These are phyloP conservation scores for Paguma larvata DNA, from an alignment of 2,797 vertebrate species.

Conservation along the genomic window DNA sequence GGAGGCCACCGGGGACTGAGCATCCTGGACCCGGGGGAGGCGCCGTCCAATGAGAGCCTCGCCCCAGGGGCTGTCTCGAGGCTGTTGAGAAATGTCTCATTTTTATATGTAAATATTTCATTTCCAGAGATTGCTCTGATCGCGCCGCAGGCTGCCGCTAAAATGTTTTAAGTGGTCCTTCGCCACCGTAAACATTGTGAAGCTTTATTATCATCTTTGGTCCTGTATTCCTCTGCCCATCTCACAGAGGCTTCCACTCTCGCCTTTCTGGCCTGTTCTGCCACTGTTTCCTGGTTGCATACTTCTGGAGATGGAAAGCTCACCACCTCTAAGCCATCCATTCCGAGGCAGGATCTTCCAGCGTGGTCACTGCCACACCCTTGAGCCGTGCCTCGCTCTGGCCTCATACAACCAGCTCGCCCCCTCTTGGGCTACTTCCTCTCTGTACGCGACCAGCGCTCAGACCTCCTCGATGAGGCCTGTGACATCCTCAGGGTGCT, in stretches of 20 bases:
- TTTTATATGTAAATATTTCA: constrained; percentile 88
- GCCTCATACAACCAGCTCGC: background rate
- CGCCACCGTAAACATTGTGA: constrained; percentile 71
- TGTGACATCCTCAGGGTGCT: background rate
- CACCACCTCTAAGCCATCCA: background rate
- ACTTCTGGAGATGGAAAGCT: background rate
- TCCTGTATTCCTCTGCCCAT: constrained; percentile 72
- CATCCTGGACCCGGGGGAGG: constrained; percentile 56
- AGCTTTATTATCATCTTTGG: constrained; percentile 67
- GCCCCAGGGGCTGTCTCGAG: constrained; percentile 73
- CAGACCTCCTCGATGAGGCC: background rate
- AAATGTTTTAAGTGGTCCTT: constrained; percentile 84
- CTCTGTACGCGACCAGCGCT: rapidly evolving
- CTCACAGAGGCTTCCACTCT: background rate
- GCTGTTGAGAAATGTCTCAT: constrained; percentile 83
- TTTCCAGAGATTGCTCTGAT: constrained; percentile 84
- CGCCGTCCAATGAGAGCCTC: constrained; percentile 77
- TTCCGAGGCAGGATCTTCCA: background rate
- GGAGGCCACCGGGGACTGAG: constrained; percentile 66
- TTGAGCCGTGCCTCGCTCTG: background rate
- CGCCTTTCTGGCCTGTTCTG: background rate
- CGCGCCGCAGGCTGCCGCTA: constrained; percentile 77
- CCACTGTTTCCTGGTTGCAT: background rate
- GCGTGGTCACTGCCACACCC: background rate
- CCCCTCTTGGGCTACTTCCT: background rate